These are phyloP conservation scores for Calliscelio sp. DNA, from an alignment of 2,888 invertebrate genomes.

Conservation along the genomic window DNA sequence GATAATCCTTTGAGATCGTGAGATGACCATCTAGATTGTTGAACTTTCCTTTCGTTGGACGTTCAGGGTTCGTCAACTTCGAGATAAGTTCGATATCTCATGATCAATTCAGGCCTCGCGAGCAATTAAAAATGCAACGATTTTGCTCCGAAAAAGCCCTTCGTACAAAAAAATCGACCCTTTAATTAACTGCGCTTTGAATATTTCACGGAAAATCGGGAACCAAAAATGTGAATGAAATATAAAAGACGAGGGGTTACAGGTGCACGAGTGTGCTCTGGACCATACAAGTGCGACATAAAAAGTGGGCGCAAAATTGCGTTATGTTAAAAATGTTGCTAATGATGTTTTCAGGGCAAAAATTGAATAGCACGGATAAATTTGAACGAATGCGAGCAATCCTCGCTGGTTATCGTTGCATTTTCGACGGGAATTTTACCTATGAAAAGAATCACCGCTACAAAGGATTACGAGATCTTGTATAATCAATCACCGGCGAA, in stretches of 20 bases:
- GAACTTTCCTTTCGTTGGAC: conserved; percentile 74
- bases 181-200: conserved; percentile 25
- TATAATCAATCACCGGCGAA: conserved; percentile 44
- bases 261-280: conserved; percentile 9
- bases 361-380: conserved; percentile 6
- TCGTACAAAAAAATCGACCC: neutral
- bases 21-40: conserved; percentile 85
- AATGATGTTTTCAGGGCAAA: neutral
- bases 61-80: conserved; percentile 79
- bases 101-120: conserved; percentile 24
- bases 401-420: conserved; percentile 15
- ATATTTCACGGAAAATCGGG: conserved; percentile 27
- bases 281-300: neutral
- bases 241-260: neutral
- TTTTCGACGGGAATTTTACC: conserved; percentile 22
- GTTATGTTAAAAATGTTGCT: neutral
- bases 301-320: neutral
- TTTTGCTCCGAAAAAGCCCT: conserved; percentile 12
- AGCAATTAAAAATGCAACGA: conserved; percentile 34
- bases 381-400: conserved; percentile 4
- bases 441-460: conserved; percentile 42
- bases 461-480: conserved; percentile 50
- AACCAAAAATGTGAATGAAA: conserved; percentile 19
- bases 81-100: conserved; percentile 55
- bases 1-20: conserved; percentile 80